Base-by-base conservation (phyloP, 1,140 invertebrate species). In the Brachionus rotundiformis region DNA sequence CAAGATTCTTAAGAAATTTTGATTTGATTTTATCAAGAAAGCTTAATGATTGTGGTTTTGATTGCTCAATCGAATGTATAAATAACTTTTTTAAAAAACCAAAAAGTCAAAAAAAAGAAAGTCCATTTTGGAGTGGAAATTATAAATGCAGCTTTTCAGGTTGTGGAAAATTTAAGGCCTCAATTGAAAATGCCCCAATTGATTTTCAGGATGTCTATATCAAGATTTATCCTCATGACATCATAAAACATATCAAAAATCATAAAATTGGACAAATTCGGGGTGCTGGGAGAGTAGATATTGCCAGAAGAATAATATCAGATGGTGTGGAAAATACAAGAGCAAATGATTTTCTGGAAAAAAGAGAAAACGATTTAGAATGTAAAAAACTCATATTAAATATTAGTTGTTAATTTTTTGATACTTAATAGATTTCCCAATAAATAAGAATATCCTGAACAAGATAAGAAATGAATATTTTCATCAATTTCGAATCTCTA, bases 51-150 rank as follows among this genome's bases (percentile, higher is more conserved):
- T 25, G 0, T 25, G 13, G 7, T 11, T 7, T 23, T 27, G 27
- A 23, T 2, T 61, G 59, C 6, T 61, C 19, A 6, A 19, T 61
- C 10, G 23, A 27, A 61, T 25, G 19, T 5, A 61, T 61, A 4
- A 23, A 61, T 25, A 61, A 61, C 25, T 61, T 23, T 61, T 61
- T 61, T 61, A 61, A 61, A 25, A 61, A 61, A 25, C n/a, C n/a
- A 23, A 3, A 23, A 61, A 61, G 59, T 61, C 59, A 61, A 27
- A 61, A 61, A 61, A 25, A 19, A 27, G 16, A 61, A 25, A 25
- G 19, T 25, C 19, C 59, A 11, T 61, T 61, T 61, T 61, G 59
- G 59, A 23, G 59, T 25, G 59, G 59, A 27, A 61, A 23, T 27
- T 61, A 25, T 25, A 61, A 27, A 11, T 61, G 59, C 27, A 27